Evolutionary conservation across 1,140 invertebrate genomes (phyloP).

Genomic region (Leptestheria dahalacensis): DNA sequence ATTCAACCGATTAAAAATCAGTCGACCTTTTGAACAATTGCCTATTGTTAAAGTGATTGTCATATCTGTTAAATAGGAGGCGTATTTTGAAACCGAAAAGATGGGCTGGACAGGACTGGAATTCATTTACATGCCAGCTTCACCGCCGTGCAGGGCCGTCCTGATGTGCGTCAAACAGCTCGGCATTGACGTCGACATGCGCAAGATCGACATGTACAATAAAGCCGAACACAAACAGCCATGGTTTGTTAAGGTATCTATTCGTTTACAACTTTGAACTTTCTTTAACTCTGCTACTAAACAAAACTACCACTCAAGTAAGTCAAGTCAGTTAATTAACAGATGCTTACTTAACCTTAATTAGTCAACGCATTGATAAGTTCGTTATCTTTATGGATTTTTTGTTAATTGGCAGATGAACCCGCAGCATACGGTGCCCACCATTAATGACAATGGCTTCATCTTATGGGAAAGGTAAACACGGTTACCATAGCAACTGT

Average conservation of each 20-base stretch:
- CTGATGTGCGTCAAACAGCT: constrained; percentile 24
- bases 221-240: constrained; percentile 24
- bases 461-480: constrained; percentile 44
- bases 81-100: not conserved
- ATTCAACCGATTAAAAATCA: too few species aligned
- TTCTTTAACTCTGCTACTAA: too few species aligned
- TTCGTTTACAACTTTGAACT: not conserved
- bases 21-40: too few species aligned
- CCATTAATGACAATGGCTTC: constrained; percentile 47
- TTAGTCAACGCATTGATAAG: too few species aligned
- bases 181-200: constrained; percentile 23
- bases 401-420: constrained; percentile 35
- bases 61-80: too few species aligned
- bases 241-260: constrained; percentile 24
- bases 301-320: too few species aligned
- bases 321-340: too few species aligned
- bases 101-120: constrained; percentile 14
- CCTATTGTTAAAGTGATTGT: too few species aligned
- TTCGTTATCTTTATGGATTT: too few species aligned
- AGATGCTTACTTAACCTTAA: too few species aligned
- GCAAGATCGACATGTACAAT: constrained; percentile 24
- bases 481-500: too few species aligned
- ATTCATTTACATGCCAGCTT: constrained; percentile 24
- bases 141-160: constrained; percentile 23
- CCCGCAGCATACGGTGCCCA: constrained; percentile 52